Conservation (phyloP, 2,888 invertebrate species). For the Isotomurus palustris region DNA sequence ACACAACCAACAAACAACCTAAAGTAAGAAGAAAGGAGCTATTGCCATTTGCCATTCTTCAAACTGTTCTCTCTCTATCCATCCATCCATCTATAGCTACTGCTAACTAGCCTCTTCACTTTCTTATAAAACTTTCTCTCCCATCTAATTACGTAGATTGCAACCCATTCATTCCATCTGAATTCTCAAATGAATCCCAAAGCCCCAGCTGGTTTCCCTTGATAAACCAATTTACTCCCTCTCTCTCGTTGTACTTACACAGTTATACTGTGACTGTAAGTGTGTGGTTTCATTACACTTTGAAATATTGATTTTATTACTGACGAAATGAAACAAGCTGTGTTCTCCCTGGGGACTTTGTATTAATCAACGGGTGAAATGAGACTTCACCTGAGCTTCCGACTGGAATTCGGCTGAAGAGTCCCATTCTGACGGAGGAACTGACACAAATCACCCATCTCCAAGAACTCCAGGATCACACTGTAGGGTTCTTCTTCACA, state of each 20-base stretch:
- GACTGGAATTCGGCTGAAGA: slow-evolving; percentile 36
- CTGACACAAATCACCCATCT: slow-evolving; percentile 75
- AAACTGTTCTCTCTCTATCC: too few relatives aligned
- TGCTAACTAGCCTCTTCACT: too few relatives aligned
- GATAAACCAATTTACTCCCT: slow-evolving; percentile 5
- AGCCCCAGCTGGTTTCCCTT: slow-evolving; percentile 6
- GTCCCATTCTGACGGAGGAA: slow-evolving; percentile 56
- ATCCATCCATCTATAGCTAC: too few relatives aligned
- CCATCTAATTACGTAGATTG: slow-evolving; percentile 13
- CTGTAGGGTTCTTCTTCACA: slow-evolving; percentile 76
- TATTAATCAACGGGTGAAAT: not conserved
- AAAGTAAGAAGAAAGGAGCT: too few relatives aligned
- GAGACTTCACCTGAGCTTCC: slow-evolving; percentile 37
- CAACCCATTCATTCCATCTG: slow-evolving; percentile 5
- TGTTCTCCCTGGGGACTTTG: not conserved
- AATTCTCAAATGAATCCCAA: slow-evolving; percentile 1
- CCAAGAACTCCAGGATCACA: slow-evolving; percentile 82
- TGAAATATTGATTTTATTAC: slow-evolving; percentile 22
- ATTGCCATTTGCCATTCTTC: too few relatives aligned
- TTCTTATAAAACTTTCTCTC: slow-evolving; percentile 7
- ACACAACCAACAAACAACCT: too few relatives aligned
- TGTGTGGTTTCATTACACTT: not conserved
- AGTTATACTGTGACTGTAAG: not conserved
- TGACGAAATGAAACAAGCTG: slow-evolving; percentile 12
- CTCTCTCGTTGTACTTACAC: not conserved